Percentiles rank a stretch among this genome's conserved stretches.
phyloP scores from a whole-genome alignment of 2,113 vertebrate species.

The Zosterops lateralis region DNA sequence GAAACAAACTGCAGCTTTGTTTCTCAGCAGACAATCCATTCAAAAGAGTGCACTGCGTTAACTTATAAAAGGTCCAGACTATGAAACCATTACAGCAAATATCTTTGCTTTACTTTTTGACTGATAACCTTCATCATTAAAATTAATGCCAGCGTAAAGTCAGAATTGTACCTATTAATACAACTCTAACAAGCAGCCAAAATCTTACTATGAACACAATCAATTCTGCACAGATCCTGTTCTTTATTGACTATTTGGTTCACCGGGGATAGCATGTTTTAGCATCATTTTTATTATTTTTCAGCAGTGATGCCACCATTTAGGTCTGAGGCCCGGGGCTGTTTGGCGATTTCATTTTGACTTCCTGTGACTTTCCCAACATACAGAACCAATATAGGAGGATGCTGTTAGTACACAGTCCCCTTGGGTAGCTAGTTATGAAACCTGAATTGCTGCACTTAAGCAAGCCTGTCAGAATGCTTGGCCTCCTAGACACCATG shows the following conservation, averaged over 20 bases:
- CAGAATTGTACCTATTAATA: slow-evolving; percentile 67
- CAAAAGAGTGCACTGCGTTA: background rate
- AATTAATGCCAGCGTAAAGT: slow-evolving; percentile 61
- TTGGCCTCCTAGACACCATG: slow-evolving; percentile 77
- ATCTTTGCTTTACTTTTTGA: slow-evolving; percentile 56
- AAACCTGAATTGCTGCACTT: slow-evolving; percentile 79
- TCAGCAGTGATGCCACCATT: slow-evolving; percentile 41
- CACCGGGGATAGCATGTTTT: background rate
- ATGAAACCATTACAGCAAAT: slow-evolving; percentile 34
- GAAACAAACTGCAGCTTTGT: background rate
- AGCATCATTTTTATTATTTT: slow-evolving; percentile 34
- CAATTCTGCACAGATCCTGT: slow-evolving; percentile 64
- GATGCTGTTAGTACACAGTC: slow-evolving; percentile 57
- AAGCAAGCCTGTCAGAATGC: slow-evolving; percentile 73
- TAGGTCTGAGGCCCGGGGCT: background rate
- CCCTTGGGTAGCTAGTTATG: slow-evolving; percentile 72
- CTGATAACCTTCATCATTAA: slow-evolving; percentile 72
- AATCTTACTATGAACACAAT: slow-evolving; percentile 52
- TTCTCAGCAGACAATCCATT: background rate
- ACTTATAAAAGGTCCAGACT: background rate
- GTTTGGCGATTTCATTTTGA: slow-evolving; percentile 61
- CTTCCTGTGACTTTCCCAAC: slow-evolving; percentile 70
- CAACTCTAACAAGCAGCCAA: slow-evolving; percentile 53
- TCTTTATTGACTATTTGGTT: slow-evolving; percentile 46
- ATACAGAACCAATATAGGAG: slow-evolving; percentile 33